phyloP scores from a whole-genome alignment of 30 jellyfish, hydroid and myxozoan genomes.

The Rhopilema esculentum region DNA sequence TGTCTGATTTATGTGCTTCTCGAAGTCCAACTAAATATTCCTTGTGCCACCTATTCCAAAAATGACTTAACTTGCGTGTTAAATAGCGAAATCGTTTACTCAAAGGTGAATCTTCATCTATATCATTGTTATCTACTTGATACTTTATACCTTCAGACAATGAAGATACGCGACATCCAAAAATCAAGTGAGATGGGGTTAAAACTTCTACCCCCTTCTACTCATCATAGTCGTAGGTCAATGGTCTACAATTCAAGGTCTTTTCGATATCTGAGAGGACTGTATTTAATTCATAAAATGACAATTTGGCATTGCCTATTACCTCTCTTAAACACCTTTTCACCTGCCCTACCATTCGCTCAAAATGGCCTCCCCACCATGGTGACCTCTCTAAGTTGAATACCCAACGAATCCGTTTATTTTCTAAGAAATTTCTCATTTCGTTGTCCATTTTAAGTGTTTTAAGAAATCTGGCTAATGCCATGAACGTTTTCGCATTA shows the following conservation, averaged over 20 bases:
- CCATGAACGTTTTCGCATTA: conserved; percentile 34
- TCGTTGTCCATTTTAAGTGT: background rate
- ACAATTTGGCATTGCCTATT: conserved; percentile 33
- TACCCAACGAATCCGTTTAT: conserved; percentile 1
- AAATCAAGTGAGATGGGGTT: conserved; percentile 46
- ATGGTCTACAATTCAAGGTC: conserved; percentile 38
- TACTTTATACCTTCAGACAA: background rate
- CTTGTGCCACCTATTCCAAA: conserved; percentile 45
- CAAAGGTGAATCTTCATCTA: background rate
- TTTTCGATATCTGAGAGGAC: conserved; percentile 23
- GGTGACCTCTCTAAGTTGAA: conserved; percentile 50
- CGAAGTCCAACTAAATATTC: conserved; percentile 57
- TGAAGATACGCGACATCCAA: conserved; percentile 29
- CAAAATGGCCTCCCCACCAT: conserved; percentile 71
- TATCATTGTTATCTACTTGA: background rate
- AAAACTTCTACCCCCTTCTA: conserved; percentile 20
- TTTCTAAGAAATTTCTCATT: background rate
- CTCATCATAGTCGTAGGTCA: conserved; percentile 9
- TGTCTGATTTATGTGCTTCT: conserved; percentile 14
- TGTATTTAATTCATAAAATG: conserved; percentile 9
- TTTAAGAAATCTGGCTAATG: background rate
- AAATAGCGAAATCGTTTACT: background rate
- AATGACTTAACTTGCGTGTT: conserved; percentile 19
- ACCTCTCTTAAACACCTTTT: conserved; percentile 39
- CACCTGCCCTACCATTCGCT: conserved; percentile 55